phyloP scores from a whole-genome alignment of 2,113 vertebrate species.

The Motacilla alba region DNA sequence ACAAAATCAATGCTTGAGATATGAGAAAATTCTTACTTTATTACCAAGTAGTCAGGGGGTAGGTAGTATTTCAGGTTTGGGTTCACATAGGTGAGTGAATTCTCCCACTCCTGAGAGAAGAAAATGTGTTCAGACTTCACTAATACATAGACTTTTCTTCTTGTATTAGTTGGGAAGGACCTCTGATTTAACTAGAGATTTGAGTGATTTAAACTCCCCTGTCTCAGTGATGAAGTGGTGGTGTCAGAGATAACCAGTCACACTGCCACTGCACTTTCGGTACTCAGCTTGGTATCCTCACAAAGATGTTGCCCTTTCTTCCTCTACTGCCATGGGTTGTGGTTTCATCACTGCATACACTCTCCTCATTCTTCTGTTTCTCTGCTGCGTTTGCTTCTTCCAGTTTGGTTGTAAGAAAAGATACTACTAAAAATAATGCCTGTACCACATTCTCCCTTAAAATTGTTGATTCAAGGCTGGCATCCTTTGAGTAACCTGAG shows the following conservation, averaged over 20 bases:
- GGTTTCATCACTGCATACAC: background rate
- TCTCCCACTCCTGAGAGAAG: background rate
- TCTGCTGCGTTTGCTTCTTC: background rate
- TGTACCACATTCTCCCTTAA: accelerated
- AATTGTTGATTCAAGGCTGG: background rate
- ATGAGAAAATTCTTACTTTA: background rate
- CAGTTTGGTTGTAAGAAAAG: background rate
- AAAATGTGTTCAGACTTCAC: background rate
- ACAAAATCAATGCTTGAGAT: background rate
- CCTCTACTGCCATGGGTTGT: background rate
- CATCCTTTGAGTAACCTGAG: background rate
- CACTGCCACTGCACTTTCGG: accelerated
- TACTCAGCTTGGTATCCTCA: too few species aligned
- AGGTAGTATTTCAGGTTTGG: background rate
- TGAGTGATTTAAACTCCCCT: background rate
- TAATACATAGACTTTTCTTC: background rate
- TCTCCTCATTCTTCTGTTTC: background rate
- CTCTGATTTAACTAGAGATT: background rate
- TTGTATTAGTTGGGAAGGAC: background rate
- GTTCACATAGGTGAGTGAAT: background rate
- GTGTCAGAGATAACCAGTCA: background rate
- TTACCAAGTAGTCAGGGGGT: background rate
- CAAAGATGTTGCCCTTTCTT: background rate
- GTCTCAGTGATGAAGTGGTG: background rate
- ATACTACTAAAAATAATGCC: background rate